Base-by-base conservation (phyloP, 2,888 invertebrate genomes). In the Panzeria rudis region DNA sequence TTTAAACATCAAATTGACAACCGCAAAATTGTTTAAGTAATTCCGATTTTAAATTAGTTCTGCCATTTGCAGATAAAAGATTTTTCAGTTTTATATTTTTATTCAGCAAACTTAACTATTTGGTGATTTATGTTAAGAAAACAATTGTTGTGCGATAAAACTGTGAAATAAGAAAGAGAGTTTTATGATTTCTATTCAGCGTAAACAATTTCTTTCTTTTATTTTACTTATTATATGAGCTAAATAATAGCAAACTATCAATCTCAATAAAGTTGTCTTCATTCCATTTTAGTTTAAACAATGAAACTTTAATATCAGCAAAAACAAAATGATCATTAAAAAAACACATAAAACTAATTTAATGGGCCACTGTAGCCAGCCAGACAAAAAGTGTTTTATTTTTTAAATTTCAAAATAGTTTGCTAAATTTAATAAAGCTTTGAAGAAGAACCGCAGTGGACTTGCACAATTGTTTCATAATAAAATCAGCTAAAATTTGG, bases 301-400 rank as follows among this genome's bases (percentile, higher is more conserved):
- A 56, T 66, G 29, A 66, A 54, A 47, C 13, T n/a, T n/a, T 41
- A 66, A 61, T 62, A n/a, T n/a, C 1, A 44, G 17, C 50, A 25
- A 13, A 32, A 9, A 29, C 2, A 9, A 66, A n/a, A n/a, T n/a
- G n/a, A n/a, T n/a, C n/a, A n/a, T n/a, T n/a, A n/a, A n/a, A 52
- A 78, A 62, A 35, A 2, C 25, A 71, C n/a, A 56, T 4, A 41
- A 75, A 78, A 41, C n/a, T 78, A 72, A 82, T 82, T 84, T 72
- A 84, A 78, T 75, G 73, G 73, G 32, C 75, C 69, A 82, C 25
- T 79, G 75, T 62, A 76, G 44, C 50, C 6, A 73, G 44, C 59
- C 6, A 73, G 13, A 44, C 41, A 54, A 61, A 23, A 35, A 20
- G 3, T 77, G n/a, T n/a, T n/a, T n/a, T n/a, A n/a, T 44, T 11